Percentiles rank a stretch among this genome's conserved stretches.
Conservation (phyloP, 2,113 vertebrate species). For the Ailuropoda melanoleuca region DNA sequence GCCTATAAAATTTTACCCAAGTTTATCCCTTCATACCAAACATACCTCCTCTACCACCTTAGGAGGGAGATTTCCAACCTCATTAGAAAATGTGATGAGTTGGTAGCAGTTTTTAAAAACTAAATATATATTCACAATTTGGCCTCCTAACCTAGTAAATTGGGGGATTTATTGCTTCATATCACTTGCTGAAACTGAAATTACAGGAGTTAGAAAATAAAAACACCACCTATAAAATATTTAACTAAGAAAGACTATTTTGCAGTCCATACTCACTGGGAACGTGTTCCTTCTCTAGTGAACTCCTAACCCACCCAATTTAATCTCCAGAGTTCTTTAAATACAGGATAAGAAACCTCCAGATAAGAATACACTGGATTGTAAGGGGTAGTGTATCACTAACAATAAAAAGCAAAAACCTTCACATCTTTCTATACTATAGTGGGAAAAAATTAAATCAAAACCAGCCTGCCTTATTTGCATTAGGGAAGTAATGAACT, state of each 20-base stretch:
- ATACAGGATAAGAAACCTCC: neutral
- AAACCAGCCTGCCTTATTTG: neutral
- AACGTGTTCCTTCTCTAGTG: neutral
- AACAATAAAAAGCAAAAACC: neutral
- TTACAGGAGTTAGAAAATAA: slow-evolving; percentile 27
- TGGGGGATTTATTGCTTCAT: neutral
- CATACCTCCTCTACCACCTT: neutral
- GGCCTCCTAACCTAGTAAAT: neutral
- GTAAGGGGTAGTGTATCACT: neutral
- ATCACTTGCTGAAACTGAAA: neutral
- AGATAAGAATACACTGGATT: neutral
- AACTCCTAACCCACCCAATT: neutral
- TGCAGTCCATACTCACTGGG: neutral
- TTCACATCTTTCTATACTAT: neutral
- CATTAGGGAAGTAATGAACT: neutral
- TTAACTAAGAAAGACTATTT: neutral
- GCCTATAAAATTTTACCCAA: neutral
- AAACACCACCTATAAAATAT: neutral
- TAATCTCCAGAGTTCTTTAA: neutral
- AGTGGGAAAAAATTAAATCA: neutral
- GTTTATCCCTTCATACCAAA: neutral
- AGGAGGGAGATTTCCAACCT: neutral
- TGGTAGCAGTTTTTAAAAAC: neutral
- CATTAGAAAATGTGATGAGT: neutral
- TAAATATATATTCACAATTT: neutral